Conservation (phyloP, 2,797 vertebrate genomes). For the Tachyglossus aculeatus region DNA sequence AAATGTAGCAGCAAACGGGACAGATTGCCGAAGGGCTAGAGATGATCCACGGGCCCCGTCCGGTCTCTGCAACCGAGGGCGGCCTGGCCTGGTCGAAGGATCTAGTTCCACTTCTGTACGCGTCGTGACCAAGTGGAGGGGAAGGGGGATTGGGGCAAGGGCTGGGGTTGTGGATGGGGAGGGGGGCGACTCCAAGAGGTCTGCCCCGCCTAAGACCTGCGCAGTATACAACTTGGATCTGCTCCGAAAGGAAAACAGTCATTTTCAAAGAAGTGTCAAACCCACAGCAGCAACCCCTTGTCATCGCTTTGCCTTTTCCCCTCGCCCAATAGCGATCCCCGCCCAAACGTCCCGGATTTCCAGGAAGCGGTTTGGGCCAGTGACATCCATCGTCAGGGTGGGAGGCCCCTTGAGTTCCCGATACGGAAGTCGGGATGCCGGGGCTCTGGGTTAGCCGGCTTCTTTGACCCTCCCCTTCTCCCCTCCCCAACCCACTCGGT, state of each 20-base stretch:
- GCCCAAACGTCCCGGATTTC: slow-evolving; percentile 37
- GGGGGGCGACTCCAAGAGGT: slow-evolving; percentile 50
- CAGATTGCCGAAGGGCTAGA: slow-evolving; percentile 65
- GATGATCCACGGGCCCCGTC: slow-evolving; percentile 68
- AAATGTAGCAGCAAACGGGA: slow-evolving; percentile 79
- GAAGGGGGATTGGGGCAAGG: too few relatives aligned
- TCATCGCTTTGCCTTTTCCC: slow-evolving; percentile 26
- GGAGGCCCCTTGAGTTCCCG: slow-evolving; percentile 30
- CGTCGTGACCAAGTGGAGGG: slow-evolving; percentile 71
- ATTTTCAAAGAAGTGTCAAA: slow-evolving; percentile 80
- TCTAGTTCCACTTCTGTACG: slow-evolving; percentile 68
- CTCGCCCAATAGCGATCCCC: slow-evolving; percentile 27
- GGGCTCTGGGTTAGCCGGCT: slow-evolving; percentile 42
- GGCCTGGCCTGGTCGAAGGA: slow-evolving; percentile 72
- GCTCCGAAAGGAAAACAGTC: slow-evolving; percentile 63
- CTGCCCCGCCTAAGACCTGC: slow-evolving; percentile 54
- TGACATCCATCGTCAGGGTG: slow-evolving; percentile 60
- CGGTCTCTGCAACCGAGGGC: slow-evolving; percentile 68
- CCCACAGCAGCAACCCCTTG: slow-evolving; percentile 74
- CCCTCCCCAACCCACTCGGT: too few relatives aligned
- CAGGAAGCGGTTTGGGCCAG: slow-evolving; percentile 59
- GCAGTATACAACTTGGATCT: slow-evolving; percentile 68
- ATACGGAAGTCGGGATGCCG: slow-evolving; percentile 7
- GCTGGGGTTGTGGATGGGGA: too few relatives aligned
- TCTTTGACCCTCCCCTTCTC: slow-evolving; percentile 29